Evolutionary conservation across 1,140 invertebrate genomes (phyloP), one percentile per base, ranked within the genome.

Genomic region (Camponotus floridanus): DNA sequence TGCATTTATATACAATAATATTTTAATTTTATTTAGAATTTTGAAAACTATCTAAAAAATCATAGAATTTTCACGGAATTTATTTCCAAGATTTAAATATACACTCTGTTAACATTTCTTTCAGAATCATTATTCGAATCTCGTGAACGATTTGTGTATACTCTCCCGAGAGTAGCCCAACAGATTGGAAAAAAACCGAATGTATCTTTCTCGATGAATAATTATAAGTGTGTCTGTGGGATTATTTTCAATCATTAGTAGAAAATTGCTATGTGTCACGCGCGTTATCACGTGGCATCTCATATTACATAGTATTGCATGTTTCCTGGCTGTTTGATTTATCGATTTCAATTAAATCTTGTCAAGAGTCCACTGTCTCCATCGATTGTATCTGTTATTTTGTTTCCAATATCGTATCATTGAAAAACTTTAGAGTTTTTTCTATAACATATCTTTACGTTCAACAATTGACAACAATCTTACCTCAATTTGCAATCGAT

Each of bases 291-390:
- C 15, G 26, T 73, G 8, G 2, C 18, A 13, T 71, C 61, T 81
- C 13, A 42, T 48, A 71, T 71, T 55, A 31, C 48, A 39, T 39
- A 26, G 15, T 36, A 8, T 33, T 45, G 79, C 79, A 83, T 61
- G 79, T 62, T 83, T 83, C 68, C 26, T n/a, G 42, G 18, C 59
- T 59, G 13, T 18, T 81, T 18, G 9, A 55, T 39, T 81, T 48
- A 73, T 73, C 55, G 79, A 73, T 81, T 18, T 73, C 18, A 4
- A 2, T 18, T 57, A 31, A 70, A 15, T 45, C 21, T 81, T n/a
- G 51, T 36, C 21, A 81, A 71, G 26, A 26, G 0, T 26, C 31
- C 4, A 36, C 11, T 8, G 18, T n/a, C 26, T 73, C 2, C 26
- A 45, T 61, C 51, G 42, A 74, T 62, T 45, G 36, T 26, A 81